These are phyloP conservation scores for Mythimna loreyi DNA, from an alignment of 2,888 invertebrate species.

Conservation along the genomic window DNA sequence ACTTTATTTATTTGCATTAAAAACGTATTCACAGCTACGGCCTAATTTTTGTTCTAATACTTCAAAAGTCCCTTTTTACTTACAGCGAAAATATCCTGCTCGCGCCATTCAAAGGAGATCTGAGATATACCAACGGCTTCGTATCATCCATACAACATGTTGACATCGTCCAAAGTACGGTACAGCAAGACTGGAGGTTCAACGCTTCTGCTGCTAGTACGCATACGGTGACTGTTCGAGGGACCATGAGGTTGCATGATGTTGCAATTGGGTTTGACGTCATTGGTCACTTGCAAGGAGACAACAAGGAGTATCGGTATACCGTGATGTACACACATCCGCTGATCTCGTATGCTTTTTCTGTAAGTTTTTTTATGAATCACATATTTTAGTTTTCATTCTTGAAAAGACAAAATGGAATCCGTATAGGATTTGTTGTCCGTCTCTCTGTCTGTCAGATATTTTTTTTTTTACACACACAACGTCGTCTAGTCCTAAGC, in stretches of 20 bases:
- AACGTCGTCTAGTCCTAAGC: no score
- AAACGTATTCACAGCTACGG: no score
- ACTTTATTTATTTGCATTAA: no score
- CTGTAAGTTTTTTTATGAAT: conserved; percentile 65
- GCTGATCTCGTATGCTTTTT: conserved; percentile 69
- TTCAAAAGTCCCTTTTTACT: conserved; percentile 18
- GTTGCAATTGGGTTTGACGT: conserved; percentile 79
- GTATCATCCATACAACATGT: conserved; percentile 74
- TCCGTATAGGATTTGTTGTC: no score
- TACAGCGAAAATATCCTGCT: conserved; percentile 73
- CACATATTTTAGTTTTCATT: no score
- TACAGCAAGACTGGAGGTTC: conserved; percentile 76
- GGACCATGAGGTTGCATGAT: conserved; percentile 73
- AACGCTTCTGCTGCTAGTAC: conserved; percentile 48
- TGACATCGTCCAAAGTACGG: conserved; percentile 68
- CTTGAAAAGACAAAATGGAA: no score
- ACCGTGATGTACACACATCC: conserved; percentile 72
- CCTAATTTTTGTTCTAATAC: no score
- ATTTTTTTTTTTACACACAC: no score
- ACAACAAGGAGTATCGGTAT: conserved; percentile 56
- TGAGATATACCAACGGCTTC: conserved; percentile 78
- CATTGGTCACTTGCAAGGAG: conserved; percentile 63
- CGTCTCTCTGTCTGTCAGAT: no score
- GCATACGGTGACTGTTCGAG: conserved; percentile 69
- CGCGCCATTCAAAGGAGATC: conserved; percentile 64